phyloP scores from a whole-genome alignment of 2,797 vertebrate species.

The Aulostomus chinensis region DNA sequence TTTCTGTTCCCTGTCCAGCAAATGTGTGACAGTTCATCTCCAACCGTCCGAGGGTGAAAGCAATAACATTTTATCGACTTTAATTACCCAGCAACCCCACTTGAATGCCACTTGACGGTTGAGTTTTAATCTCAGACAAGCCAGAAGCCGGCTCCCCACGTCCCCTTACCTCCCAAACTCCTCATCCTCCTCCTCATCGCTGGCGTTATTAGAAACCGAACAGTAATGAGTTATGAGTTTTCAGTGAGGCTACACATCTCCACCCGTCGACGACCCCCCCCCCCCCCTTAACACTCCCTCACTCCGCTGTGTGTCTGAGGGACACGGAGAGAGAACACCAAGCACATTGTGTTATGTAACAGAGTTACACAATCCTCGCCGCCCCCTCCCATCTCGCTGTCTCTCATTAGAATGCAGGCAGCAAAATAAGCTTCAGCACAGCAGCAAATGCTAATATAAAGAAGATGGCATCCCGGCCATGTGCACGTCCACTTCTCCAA shows the following conservation, averaged over 20 bases:
- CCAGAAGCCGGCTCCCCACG: conserved; percentile 31
- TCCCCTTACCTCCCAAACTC: conserved; percentile 55
- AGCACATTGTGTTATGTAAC: conserved; percentile 75
- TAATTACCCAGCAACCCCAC: conserved; percentile 61
- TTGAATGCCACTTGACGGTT: conserved; percentile 48
- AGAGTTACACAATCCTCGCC: conserved; percentile 66
- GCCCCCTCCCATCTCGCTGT: conserved; percentile 26
- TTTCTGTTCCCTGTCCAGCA: conserved; percentile 8
- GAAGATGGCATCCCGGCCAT: conserved; percentile 33
- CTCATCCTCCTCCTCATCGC: conserved; percentile 53
- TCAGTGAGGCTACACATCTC: conserved; percentile 45
- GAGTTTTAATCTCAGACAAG: conserved; percentile 64
- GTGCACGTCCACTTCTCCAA: conserved; percentile 34
- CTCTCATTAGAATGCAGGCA: conserved; percentile 73
- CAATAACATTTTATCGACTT: conserved; percentile 65
- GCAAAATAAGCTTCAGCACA: conserved; percentile 57
- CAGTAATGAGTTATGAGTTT: conserved; percentile 67
- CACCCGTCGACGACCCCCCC: conserved; percentile 42
- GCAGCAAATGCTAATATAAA: conserved; percentile 56
- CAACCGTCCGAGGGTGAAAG: conserved; percentile 34
- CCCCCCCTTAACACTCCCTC: conserved; percentile 12
- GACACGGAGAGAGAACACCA: conserved; percentile 42
- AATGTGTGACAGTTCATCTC: conserved; percentile 19
- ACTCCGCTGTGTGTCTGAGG: conserved; percentile 26
- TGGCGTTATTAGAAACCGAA: conserved; percentile 44